These are phyloP conservation scores for Mungos mungo DNA, from an alignment of 2,113 vertebrate species.

Conservation along the genomic window DNA sequence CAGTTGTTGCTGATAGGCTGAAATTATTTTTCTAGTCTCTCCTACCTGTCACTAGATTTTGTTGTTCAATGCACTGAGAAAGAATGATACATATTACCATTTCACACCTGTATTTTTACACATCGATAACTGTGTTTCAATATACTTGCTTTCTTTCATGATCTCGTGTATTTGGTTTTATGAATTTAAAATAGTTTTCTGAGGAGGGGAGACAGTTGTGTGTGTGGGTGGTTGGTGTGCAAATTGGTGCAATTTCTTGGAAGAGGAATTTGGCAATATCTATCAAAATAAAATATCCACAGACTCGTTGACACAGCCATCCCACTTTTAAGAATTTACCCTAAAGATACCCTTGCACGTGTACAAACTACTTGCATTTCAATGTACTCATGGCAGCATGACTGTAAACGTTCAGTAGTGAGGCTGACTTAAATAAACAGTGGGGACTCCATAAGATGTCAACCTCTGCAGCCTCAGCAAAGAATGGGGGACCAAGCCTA, in stretches of 20 bases:
- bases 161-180: not conserved
- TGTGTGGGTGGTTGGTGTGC: not conserved
- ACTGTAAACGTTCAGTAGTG: not conserved
- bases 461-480: not conserved
- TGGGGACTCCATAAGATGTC: not conserved
- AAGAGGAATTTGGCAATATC: slow-evolving; percentile 29
- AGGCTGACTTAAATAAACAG: not conserved
- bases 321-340: not conserved
- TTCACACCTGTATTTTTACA: not conserved
- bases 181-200: slow-evolving; percentile 42
- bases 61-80: not conserved
- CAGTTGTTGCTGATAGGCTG: not conserved
- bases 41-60: not conserved
- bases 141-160: not conserved
- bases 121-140: not conserved
- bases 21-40: not conserved
- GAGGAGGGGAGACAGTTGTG: not conserved
- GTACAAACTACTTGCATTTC: not conserved
- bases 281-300: slow-evolving; percentile 9
- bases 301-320: not conserved
- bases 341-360: not conserved
- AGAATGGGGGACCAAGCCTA: not conserved
- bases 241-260: not conserved
- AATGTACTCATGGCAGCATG: not conserved
- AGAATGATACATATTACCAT: not conserved